Evolutionary conservation across 1,140 invertebrate species (phyloP), one percentile per base, ranked within the genome.

Genomic region (Bombus pascuorum): DNA sequence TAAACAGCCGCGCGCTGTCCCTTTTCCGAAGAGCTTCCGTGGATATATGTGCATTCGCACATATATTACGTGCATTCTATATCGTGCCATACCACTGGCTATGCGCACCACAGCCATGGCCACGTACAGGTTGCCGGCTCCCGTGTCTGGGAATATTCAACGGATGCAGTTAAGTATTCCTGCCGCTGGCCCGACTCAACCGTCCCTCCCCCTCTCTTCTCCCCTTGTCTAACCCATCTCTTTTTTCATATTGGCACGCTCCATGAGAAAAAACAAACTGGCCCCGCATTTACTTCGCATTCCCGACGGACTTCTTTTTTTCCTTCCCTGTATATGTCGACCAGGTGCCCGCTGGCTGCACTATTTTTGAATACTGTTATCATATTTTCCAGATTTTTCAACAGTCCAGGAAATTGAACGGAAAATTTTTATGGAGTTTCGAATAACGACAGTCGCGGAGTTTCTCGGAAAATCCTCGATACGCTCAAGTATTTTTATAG

Each of bases 1-100:
- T 92, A 89, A 92, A 92, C 91, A 93, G 89, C 86, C 88, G 81
- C 62, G 89, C 71, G 85, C 75, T 90, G 87, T 92, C 91, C 87
- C 84, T 90, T 92, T 91, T 91, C 80, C 83, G 81, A 89, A 93
- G 76, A 83, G 62, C 86, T 47, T 53, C 25, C 62, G 66, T 37
- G 65, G 84, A 86, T 86, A 84, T 85, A 65, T 71, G 73, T 65
- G 34, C 34, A 44, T 6, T 59, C 32, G 66, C 62, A 68, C 62
- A 70, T 85, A 68, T 74, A 90, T 85, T 87, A 83, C 70, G 75
- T 83, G 70, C 57, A 85, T 44, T 78, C 62, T 57, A 72, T 72
- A 76, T 72, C 44, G 74, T 15, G 39, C 22, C 37, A 9, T 10
- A 66, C 15, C 13, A n/a, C 3, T 22, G 34, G 5, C 4, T 25